These are phyloP conservation scores for Oscheius sp. DNA, from an alignment of 2,888 invertebrate genomes.

Conservation along the genomic window DNA sequence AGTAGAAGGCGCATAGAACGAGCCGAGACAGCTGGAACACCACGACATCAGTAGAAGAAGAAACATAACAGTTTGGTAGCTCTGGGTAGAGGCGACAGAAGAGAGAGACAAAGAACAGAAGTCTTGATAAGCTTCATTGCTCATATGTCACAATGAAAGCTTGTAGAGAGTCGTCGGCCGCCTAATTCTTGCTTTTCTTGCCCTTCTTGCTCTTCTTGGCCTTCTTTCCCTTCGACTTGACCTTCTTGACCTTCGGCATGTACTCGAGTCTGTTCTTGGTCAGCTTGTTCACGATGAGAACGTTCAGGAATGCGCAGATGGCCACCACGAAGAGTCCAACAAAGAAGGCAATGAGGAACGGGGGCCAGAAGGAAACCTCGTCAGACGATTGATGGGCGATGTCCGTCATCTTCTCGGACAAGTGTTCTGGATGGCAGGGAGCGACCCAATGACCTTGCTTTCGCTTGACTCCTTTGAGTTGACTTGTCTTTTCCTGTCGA, in stretches of 20 bases:
- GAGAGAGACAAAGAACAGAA: too few relatives aligned
- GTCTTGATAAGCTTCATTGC: too few relatives aligned
- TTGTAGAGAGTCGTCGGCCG: too few relatives aligned
- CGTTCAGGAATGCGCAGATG: slow-evolving; percentile 28
- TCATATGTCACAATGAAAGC: too few relatives aligned
- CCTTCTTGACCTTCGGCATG: slow-evolving; percentile 45
- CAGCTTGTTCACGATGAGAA: slow-evolving; percentile 36
- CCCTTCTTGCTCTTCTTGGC: slow-evolving; percentile 39
- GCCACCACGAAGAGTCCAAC: neutral
- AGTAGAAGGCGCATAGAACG: too few relatives aligned
- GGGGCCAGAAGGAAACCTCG: neutral
- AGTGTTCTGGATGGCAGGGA: neutral
- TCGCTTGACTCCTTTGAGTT: neutral
- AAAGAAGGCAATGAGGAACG: slow-evolving; percentile 17
- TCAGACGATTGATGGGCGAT: too few relatives aligned
- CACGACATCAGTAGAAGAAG: too few relatives aligned
- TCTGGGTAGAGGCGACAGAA: too few relatives aligned
- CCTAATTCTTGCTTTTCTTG: slow-evolving; percentile 39
- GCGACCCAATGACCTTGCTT: neutral
- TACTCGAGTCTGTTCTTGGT: slow-evolving; percentile 39
- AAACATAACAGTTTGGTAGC: too few relatives aligned
- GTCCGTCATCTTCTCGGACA: too few relatives aligned
- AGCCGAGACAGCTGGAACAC: too few relatives aligned
- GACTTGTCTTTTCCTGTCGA: too few relatives aligned
- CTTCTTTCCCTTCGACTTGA: slow-evolving; percentile 49